Evolutionary conservation across 2,797 vertebrate species (phyloP), one percentile per base, ranked within the genome.

Genomic region (Anomalospiza imberbis): DNA sequence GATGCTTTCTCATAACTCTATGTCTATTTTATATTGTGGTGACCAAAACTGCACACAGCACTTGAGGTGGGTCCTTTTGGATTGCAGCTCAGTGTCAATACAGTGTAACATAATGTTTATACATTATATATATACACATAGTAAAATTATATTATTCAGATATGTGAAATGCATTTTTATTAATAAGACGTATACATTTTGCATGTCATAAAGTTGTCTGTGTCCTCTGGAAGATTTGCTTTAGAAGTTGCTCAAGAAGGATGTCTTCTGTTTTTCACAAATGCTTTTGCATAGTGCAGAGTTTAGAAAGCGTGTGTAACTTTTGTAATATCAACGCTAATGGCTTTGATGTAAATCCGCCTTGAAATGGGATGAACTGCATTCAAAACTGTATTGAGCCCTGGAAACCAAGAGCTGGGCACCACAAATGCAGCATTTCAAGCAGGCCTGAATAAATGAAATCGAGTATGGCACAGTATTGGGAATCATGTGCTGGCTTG

Each of bases 381-480:
- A 4, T 77, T 74, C 45, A 73, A 15, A 19, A 12, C 26, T 48
- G 0, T 36, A 8, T 10, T 55, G 47, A 61, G 26, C 26, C 44
- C 29, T 80, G 68, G 76, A 89, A 80, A 31, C 44, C 15, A 62
- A 13, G 29, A 84, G 19, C 47, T 53, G 34, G 9, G 21, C 29
- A 57, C 26, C 20, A 8, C 15, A 34, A 57, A 11, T 10, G 29
- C 13, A 34, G 31, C 32, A 17, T 40, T 88, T 80, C 42, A 72
- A 82, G n/a, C 28, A 61, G n/a, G 21, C 32, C 63, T 44, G 55
- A 67, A 12, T 28, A 83, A 82, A n/a, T 22, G 29, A 25, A 68
- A 44, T 26, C 0, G 3, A 53, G 50, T 54, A 7, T 50, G 61
- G 48, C 28, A 25, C n/a, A 19, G 44, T 4, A 0, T 0, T 50